Evolutionary conservation across 92 coral and sea anemone genomes (phyloP).

Genomic region (Pocillopora meandrina): DNA sequence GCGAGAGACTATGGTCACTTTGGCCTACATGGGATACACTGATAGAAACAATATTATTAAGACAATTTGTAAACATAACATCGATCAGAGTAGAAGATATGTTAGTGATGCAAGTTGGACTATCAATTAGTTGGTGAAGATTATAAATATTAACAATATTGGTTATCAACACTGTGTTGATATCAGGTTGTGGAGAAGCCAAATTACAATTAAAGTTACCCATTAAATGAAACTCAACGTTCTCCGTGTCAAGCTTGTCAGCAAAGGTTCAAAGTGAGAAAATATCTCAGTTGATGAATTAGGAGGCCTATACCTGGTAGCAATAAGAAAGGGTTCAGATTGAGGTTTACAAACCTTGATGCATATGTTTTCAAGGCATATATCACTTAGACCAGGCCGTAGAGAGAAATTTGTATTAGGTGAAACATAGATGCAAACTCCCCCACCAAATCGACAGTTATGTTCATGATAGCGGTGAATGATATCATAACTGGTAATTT

Average conservation of each 20-base stretch:
- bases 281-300: slow-evolving; percentile 37
- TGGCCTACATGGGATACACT: slow-evolving; percentile 58
- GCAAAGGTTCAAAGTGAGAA: slow-evolving; percentile 38
- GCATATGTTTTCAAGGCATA: slow-evolving; percentile 42
- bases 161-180: slow-evolving; percentile 27
- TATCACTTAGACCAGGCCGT: slow-evolving; percentile 29
- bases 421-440: slow-evolving; percentile 62
- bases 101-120: slow-evolving; percentile 49
- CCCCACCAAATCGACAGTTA: slow-evolving; percentile 56
- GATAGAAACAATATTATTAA: slow-evolving; percentile 35
- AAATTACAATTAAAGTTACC: slow-evolving; percentile 66
- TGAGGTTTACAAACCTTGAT: slow-evolving; percentile 64
- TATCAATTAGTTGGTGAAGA: slow-evolving; percentile 40
- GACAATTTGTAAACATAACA: slow-evolving; percentile 43
- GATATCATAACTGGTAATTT: slow-evolving; percentile 58
- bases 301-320: slow-evolving; percentile 68
- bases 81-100: slow-evolving; percentile 43
- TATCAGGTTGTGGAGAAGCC: slow-evolving; percentile 48
- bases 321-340: slow-evolving; percentile 57
- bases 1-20: slow-evolving; percentile 69
- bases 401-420: slow-evolving; percentile 27
- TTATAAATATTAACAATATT: slow-evolving; percentile 54
- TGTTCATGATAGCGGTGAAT: slow-evolving; percentile 49
- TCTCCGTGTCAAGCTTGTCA: slow-evolving; percentile 57
- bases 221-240: slow-evolving; percentile 52